phyloP scores from a whole-genome alignment of 2,797 vertebrate genomes.

The Rhadinocentrus ornatus region DNA sequence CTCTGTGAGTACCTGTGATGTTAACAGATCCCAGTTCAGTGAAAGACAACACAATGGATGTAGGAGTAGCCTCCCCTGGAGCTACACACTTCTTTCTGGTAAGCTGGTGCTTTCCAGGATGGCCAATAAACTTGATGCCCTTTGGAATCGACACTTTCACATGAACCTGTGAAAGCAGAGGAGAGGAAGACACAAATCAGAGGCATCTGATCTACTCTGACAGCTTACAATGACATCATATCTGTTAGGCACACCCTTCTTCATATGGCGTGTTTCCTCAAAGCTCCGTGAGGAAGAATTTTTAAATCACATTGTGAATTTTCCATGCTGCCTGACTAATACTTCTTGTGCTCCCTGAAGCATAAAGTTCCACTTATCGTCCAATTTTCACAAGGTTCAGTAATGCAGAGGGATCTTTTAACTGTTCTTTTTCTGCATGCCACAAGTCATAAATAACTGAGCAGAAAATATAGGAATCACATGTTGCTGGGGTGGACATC shows the following conservation, averaged over 20 bases:
- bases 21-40: conserved; percentile 88
- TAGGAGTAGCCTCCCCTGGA: conserved; percentile 88
- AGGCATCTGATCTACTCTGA: conserved; percentile 50
- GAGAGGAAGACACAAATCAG: conserved; percentile 40
- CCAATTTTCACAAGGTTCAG: conserved; percentile 70
- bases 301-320: conserved; percentile 78
- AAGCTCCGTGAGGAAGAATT: conserved; percentile 73
- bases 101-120: conserved; percentile 90
- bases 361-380: conserved; percentile 74
- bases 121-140: conserved; percentile 92
- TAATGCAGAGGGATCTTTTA: conserved; percentile 68
- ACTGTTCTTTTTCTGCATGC: conserved; percentile 73
- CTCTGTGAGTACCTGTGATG: conserved; percentile 86
- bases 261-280: conserved; percentile 75
- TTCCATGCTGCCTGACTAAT: conserved; percentile 82
- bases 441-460: conserved; percentile 79
- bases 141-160: conserved; percentile 91
- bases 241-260: conserved; percentile 51
- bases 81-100: conserved; percentile 91
- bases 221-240: conserved; percentile 58
- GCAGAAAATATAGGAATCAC: conserved; percentile 77
- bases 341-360: conserved; percentile 70
- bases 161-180: conserved; percentile 83
- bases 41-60: conserved; percentile 90
- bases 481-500: conserved; percentile 74